Percentiles rank a stretch among this genome's conserved stretches.
phyloP scores from a whole-genome alignment of 2,888 invertebrate genomes.

The Terebella lapidaria region DNA sequence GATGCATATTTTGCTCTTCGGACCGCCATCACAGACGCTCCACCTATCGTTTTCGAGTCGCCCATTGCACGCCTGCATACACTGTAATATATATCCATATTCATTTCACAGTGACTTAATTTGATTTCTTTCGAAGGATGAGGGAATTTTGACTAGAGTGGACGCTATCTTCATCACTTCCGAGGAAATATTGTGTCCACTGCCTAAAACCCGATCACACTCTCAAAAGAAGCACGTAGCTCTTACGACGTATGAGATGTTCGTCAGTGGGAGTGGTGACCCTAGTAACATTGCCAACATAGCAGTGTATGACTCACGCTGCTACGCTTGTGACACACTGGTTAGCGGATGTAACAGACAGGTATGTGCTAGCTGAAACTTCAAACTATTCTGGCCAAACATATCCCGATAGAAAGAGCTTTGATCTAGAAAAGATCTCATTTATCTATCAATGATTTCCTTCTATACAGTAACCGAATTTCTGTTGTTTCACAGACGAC shows the following conservation, averaged over 20 bases:
- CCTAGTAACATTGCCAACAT: neutral
- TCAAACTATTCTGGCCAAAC: neutral
- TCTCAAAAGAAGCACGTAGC: neutral
- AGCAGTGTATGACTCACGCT: neutral
- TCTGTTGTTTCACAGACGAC: neutral
- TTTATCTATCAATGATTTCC: no score
- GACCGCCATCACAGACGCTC: no score
- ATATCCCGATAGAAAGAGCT: neutral
- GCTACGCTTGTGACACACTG: neutral
- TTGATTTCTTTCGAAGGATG: neutral
- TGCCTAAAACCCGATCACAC: slow-evolving; percentile 2
- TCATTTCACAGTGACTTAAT: neutral
- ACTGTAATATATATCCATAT: neutral
- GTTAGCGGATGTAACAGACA: no score
- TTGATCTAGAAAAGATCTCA: no score
- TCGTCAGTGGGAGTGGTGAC: neutral
- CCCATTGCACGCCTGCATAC: neutral
- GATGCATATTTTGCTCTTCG: no score
- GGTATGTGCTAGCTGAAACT: neutral
- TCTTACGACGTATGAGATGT: neutral
- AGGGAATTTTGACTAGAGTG: neutral
- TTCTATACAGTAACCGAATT: no score
- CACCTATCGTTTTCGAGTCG: no score
- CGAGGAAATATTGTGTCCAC: slow-evolving; percentile 18
- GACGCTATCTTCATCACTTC: slow-evolving; percentile 15